Conservation (phyloP, 2,888 invertebrate genomes). For the Dorcus parallelipipedus region DNA sequence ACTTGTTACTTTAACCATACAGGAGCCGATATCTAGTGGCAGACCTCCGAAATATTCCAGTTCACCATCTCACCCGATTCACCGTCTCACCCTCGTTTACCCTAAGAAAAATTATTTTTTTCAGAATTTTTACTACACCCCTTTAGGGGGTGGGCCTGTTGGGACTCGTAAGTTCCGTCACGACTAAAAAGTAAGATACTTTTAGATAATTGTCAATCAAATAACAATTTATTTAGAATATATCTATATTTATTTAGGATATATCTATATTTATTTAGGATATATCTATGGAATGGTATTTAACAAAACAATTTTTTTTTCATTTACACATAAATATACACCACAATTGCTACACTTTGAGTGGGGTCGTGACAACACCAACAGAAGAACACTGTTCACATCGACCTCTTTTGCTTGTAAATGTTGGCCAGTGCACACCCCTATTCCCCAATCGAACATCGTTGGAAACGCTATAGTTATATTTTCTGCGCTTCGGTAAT, state of each 20-base stretch:
- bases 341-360: slow-evolving; percentile 9
- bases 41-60: no score
- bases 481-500: neutral
- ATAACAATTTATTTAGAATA: slow-evolving; percentile 3
- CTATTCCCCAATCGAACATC: neutral
- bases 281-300: neutral
- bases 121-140: no score
- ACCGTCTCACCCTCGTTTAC: no score
- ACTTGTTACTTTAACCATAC: no score
- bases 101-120: no score
- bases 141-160: no score
- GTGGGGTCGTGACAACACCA: slow-evolving; percentile 12
- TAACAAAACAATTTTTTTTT: slow-evolving; percentile 7
- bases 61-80: no score
- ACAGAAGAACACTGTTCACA: neutral
- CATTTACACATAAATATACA: slow-evolving; percentile 14
- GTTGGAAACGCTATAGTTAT: neutral
- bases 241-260: slow-evolving; percentile 6
- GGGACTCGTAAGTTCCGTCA: slow-evolving; percentile 11
- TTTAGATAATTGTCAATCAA: slow-evolving; percentile 3
- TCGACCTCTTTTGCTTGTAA: neutral
- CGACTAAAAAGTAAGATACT: slow-evolving; percentile 8
- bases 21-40: no score
- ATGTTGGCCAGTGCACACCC: neutral
- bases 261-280: slow-evolving; percentile 4